These are phyloP conservation scores for Nerophis lumbriciformis DNA, from an alignment of 2,113 vertebrate species.

Conservation along the genomic window DNA sequence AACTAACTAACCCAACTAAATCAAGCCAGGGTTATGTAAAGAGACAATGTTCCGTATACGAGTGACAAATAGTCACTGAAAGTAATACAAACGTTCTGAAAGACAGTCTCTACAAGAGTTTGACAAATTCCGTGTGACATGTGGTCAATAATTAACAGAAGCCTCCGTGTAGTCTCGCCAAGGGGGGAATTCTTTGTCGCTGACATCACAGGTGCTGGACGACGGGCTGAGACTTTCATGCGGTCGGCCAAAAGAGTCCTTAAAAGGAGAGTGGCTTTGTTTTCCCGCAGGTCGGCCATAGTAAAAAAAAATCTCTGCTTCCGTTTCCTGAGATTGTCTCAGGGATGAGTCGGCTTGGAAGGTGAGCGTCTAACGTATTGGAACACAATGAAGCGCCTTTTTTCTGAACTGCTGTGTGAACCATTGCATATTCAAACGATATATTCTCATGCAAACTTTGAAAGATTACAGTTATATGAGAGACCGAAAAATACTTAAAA, in stretches of 20 bases:
- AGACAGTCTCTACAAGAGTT: constrained; percentile 6
- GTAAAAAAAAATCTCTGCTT: constrained; percentile 19
- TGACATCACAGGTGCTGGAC: constrained; percentile 54
- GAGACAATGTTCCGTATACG: neutral
- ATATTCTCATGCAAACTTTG: too few relatives aligned
- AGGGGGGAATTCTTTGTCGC: constrained; percentile 49
- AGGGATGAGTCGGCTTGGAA: constrained; percentile 24
- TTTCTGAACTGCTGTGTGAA: too few relatives aligned
- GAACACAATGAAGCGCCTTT: too few relatives aligned
- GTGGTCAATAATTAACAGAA: constrained; percentile 65
- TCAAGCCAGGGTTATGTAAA: too few relatives aligned
- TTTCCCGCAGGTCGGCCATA: constrained; percentile 16
- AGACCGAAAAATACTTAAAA: too few relatives aligned
- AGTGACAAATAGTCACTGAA: neutral
- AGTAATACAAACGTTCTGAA: neutral
- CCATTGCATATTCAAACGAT: too few relatives aligned
- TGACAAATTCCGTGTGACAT: constrained; percentile 22
- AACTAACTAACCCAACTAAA: too few relatives aligned
- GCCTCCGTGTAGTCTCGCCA: constrained; percentile 24
- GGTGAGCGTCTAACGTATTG: neutral
- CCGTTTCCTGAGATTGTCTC: constrained; percentile 56
- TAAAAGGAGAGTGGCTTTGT: constrained; percentile 48
- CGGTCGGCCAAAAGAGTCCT: constrained; percentile 27
- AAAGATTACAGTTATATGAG: too few relatives aligned
- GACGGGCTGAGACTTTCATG: constrained; percentile 22